These are phyloP conservation scores for Corydoras maculifer DNA, from an alignment of 2,113 vertebrate genomes.

Conservation along the genomic window DNA sequence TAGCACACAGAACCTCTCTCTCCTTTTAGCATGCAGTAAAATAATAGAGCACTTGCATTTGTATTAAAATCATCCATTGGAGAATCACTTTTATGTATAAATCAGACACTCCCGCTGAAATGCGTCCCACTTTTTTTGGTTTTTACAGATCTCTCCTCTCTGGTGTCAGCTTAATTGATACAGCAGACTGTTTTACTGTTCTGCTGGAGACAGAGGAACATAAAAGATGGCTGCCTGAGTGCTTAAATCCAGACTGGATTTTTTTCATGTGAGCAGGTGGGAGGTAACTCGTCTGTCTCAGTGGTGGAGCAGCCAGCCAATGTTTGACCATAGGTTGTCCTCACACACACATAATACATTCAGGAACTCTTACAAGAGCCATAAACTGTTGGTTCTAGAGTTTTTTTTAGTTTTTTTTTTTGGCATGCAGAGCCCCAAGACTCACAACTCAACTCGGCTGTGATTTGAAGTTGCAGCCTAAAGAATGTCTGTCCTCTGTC, in stretches of 20 bases:
- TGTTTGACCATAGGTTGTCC: slow-evolving; percentile 22
- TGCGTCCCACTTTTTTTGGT: slow-evolving; percentile 11
- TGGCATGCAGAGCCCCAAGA: slow-evolving; percentile 44
- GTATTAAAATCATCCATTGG: background rate
- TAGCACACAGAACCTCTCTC: too few relatives aligned
- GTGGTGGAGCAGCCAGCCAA: slow-evolving; percentile 16
- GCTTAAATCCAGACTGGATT: slow-evolving; percentile 12
- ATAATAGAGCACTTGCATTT: too few relatives aligned
- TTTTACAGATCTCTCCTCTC: slow-evolving; percentile 9
- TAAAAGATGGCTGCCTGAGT: slow-evolving; percentile 35
- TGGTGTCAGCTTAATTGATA: slow-evolving; percentile 31
- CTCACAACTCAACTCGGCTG: slow-evolving; percentile 32
- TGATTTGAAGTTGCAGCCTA: background rate
- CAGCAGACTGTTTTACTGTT: slow-evolving; percentile 36
- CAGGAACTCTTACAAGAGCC: slow-evolving; percentile 11
- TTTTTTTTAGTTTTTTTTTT: background rate
- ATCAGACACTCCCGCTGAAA: slow-evolving; percentile 1
- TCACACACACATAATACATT: slow-evolving; percentile 6
- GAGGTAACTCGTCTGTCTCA: slow-evolving; percentile 16
- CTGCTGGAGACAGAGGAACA: slow-evolving; percentile 21
- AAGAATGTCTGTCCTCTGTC: slow-evolving; percentile 35
- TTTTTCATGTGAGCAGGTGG: slow-evolving; percentile 15
- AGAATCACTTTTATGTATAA: slow-evolving; percentile 8
- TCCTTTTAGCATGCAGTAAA: too few relatives aligned
- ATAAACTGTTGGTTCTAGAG: background rate